A percentile compares a stretch with the other conserved stretches of the same genome.
Evolutionary conservation across 1,140 invertebrate species (phyloP).

Genomic region (Brachionus paranguensis): DNA sequence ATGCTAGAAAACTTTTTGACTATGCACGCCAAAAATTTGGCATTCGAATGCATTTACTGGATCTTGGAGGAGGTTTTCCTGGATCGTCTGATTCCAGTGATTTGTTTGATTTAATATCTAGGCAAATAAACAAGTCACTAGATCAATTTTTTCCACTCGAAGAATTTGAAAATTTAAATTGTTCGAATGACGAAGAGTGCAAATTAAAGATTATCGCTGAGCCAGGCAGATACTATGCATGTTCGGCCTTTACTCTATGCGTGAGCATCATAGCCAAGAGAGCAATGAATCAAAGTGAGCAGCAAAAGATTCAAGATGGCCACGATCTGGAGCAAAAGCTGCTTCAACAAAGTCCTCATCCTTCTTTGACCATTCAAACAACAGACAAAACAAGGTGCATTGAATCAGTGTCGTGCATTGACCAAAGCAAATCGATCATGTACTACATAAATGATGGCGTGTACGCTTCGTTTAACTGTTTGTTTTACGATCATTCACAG

Average conservation of each 20-base stretch:
- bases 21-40: slow-evolving; percentile 49
- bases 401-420: not conserved
- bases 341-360: not conserved
- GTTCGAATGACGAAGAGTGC: slow-evolving; percentile 53
- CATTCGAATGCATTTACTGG: slow-evolving; percentile 55
- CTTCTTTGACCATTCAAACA: not conserved
- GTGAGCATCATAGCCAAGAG: slow-evolving; percentile 78
- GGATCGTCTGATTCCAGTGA: slow-evolving; percentile 45
- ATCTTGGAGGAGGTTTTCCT: slow-evolving; percentile 59
- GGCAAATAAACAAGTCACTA: slow-evolving; percentile 62
- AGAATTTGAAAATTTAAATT: slow-evolving; percentile 10
- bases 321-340: not conserved
- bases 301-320: not conserved
- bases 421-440: slow-evolving; percentile 15
- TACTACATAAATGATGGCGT: slow-evolving; percentile 95
- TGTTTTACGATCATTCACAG: slow-evolving; percentile 80
- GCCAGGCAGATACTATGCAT: slow-evolving; percentile 83
- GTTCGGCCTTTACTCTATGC: slow-evolving; percentile 82
- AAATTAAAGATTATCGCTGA: slow-evolving; percentile 82
- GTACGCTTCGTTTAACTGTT: slow-evolving; percentile 94
- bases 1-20: slow-evolving; percentile 54
- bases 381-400: not conserved
- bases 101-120: slow-evolving; percentile 45
- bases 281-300: slow-evolving; percentile 45
- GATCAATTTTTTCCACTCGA: slow-evolving; percentile 69